A percentile compares a stretch with the other conserved stretches of the same genome.
These are phyloP conservation scores for Actenoides lindsayi DNA, from an alignment of 2,113 vertebrate genomes.

Conservation along the genomic window DNA sequence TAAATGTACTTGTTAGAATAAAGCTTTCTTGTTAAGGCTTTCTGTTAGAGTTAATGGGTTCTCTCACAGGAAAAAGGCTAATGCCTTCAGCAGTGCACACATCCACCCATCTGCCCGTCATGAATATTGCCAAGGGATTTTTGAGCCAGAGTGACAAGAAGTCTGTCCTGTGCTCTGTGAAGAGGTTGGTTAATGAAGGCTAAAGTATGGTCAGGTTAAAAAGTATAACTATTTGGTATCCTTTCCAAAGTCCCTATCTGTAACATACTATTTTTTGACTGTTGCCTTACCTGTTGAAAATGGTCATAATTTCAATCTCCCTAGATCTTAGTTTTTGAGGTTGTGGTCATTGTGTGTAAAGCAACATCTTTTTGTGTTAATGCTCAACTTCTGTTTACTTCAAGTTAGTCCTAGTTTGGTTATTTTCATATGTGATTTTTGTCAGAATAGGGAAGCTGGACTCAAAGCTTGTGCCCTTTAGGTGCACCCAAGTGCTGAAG, in stretches of 20 bases:
- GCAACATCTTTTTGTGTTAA: not conserved
- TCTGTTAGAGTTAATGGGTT: not conserved
- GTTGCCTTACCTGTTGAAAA: not conserved
- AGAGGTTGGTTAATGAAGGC: not conserved
- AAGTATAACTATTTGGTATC: not conserved
- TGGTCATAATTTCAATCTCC: not conserved
- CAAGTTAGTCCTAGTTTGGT: not conserved
- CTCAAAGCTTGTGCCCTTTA: not conserved
- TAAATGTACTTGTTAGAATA: not conserved
- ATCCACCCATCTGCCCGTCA: not conserved
- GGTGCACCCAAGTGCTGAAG: not conserved
- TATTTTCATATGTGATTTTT: not conserved
- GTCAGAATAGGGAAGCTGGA: not conserved
- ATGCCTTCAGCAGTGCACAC: not conserved
- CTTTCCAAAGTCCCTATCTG: not conserved
- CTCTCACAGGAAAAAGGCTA: not conserved
- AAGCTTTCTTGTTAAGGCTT: not conserved
- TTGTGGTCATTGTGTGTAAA: fast-evolving
- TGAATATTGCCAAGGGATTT: not conserved
- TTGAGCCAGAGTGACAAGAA: not conserved
- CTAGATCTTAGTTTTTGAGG: not conserved
- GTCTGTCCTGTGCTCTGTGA: not conserved
- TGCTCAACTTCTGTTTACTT: not conserved
- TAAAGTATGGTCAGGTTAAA: not conserved
- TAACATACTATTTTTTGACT: not conserved